phyloP scores from a whole-genome alignment of 2,113 vertebrate species.

The Pseudorasbora parva region DNA sequence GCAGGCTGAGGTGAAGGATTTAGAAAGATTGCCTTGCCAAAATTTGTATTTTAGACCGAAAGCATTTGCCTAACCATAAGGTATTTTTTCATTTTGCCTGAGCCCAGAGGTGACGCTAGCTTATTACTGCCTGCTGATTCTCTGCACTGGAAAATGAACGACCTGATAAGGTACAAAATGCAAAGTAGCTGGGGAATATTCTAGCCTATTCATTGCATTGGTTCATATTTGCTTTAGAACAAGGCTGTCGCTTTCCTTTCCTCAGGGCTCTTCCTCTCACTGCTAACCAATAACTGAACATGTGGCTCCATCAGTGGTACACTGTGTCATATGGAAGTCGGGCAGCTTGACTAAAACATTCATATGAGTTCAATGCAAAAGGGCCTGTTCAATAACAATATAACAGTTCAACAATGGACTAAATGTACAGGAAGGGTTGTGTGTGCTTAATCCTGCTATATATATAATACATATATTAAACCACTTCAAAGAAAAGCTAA shows the following conservation, averaged over 20 bases:
- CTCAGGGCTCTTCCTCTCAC: not conserved
- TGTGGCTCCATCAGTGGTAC: not conserved
- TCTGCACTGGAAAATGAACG: slow-evolving; percentile 40
- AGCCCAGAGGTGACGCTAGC: slow-evolving; percentile 37
- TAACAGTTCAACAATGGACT: not conserved
- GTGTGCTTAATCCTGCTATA: not conserved
- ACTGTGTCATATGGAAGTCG: slow-evolving; percentile 34
- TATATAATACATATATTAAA: no score
- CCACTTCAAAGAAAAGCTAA: no score
- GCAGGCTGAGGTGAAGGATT: slow-evolving; percentile 4
- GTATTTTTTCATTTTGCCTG: slow-evolving; percentile 48
- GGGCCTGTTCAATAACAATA: not conserved
- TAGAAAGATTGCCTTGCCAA: slow-evolving; percentile 35
- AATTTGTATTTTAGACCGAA: slow-evolving; percentile 14
- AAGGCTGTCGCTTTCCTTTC: not conserved
- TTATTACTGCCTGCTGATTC: slow-evolving; percentile 44
- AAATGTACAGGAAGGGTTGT: not conserved
- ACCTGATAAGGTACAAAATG: slow-evolving; percentile 48
- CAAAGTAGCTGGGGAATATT: slow-evolving; percentile 49
- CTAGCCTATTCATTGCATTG: slow-evolving; percentile 27
- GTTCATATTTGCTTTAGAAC: slow-evolving; percentile 27
- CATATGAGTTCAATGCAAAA: not conserved
- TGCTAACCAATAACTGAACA: slow-evolving; percentile 25
- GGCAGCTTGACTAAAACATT: not conserved
- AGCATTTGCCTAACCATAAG: slow-evolving; percentile 37